Base-by-base conservation (phyloP, 2,797 vertebrate genomes). In the Pantherophis vulpinus region DNA sequence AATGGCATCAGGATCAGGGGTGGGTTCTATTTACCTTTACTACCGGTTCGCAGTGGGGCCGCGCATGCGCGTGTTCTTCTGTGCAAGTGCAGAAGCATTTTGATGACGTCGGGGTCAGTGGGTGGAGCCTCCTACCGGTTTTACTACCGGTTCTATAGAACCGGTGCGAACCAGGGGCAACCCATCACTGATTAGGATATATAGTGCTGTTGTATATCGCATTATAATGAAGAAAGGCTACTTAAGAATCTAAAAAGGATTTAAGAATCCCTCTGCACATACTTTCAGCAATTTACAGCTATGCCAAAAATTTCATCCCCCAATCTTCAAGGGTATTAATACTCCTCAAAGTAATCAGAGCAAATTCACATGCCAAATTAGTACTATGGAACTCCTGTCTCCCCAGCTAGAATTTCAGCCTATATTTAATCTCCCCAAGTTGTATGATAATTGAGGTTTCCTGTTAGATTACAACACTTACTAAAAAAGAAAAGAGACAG, bases 361-460 rank as follows among this genome's bases (percentile, higher is more conserved):
- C 20, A 14, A 83, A 23, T 10, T 83, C 56, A 87, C 37, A 5
- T 12, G 12, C 83, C 23, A 61, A 93, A 90, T 59, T 70, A 93
- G 66, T 20, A 25, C 61, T 58, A 13, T 29, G 61, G 51, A 87
- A 91, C 88, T 13, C 47, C 55, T 32, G 55, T 37, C 86, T 47
- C 9, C 55, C 42, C 56, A 55, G 23, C 56, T 25, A 92, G 0
- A 91, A 54, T 94, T 87, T 83, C 93, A 92, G 86, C 95, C 63
- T 66, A 59, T 58, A 91, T 93, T 92, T 94, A 97, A 95, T 74
- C 18, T 37, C 58, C 92, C 51, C 11, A n/a, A 95, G 79, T 89
- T 90, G 89, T 27, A 37, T 12, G 4, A 91, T 89, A 93, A 94
- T 0, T 6, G 66, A 87, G 89, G 90, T 93, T 94, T 92, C 88